Conservation (phyloP, 2,888 invertebrate species). For the Nomada fabriciana region DNA sequence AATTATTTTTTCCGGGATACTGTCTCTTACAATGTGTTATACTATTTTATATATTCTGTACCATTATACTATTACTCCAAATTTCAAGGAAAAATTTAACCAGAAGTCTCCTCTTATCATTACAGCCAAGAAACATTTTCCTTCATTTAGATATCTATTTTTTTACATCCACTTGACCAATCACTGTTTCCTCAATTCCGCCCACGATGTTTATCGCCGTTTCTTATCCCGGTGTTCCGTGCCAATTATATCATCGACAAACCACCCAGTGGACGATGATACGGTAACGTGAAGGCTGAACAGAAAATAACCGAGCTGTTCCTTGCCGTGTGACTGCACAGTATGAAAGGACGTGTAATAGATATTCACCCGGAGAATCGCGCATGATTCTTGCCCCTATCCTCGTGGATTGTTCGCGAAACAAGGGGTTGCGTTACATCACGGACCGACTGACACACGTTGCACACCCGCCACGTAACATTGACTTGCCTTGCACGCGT, state of each 20-base stretch:
- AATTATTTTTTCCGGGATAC: conserved; percentile 11
- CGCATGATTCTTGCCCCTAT: conserved; percentile 66
- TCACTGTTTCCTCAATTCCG: background rate
- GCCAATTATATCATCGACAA: conserved; percentile 10
- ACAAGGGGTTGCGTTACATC: conserved; percentile 47
- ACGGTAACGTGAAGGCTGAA: conserved; percentile 22
- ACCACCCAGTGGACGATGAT: background rate
- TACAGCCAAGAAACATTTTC: too few relatives aligned
- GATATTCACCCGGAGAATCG: conserved; percentile 69
- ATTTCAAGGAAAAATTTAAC: too few relatives aligned
- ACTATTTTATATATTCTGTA: too few relatives aligned
- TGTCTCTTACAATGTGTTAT: background rate
- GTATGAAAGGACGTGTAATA: conserved; percentile 61
- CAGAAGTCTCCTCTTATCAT: too few relatives aligned
- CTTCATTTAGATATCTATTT: too few relatives aligned
- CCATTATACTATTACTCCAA: too few relatives aligned
- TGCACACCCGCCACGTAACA: conserved; percentile 41
- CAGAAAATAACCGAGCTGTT: conserved; percentile 30
- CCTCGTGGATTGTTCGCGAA: conserved; percentile 49
- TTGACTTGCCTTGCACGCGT: conserved; percentile 30
- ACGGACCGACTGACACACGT: conserved; percentile 32
- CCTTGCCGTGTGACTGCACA: conserved; percentile 36
- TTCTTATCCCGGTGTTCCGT: conserved; percentile 11
- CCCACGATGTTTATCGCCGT: background rate
- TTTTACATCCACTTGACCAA: background rate